Base-by-base conservation (phyloP, 2,888 invertebrate species). In the Yponomeuta cagnagella region DNA sequence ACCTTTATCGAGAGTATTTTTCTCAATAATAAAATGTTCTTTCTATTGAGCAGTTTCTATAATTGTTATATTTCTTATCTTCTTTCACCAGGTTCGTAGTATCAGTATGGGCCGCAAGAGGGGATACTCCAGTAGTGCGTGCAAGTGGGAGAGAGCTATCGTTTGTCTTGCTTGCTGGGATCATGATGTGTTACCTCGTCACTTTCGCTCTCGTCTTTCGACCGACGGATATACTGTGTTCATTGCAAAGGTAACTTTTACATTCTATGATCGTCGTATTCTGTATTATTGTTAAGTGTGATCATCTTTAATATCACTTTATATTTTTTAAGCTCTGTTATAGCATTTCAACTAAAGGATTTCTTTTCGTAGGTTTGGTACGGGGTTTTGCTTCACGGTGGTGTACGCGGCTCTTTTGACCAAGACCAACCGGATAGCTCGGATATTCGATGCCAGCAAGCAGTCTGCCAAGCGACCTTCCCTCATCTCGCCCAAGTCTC, bases 381-480 rank as follows among this genome's bases (percentile, higher is more conserved):
- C 98, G 0, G 98, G 98, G 1, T 96, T 98, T 82, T 98, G 98
- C 82, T 99, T 99, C 92, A 97, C 98, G 1, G 96, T 99, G 67
- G 98, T 99, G 71, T 99, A 99, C 88, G 98, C 98, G 0, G 98
- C 99, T 2, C 93, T 99, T 37, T 94, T 99, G 71, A 99, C 99
- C 31, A 99, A 99, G 93, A 99, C 99, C 8, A 99, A 99, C 89
- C 93, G 99, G 72, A 99, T 99, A 75, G 96, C 98, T 2, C 93
- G 99, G 71, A 99, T 99, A 82, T 97, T 99, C 85, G 97, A 97
- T 78, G 98, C 98, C 12, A 97, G 98, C 79, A 97, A 97, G 84
- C 96, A 96, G 76, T 97, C 98, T 63, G 98, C 98, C 10, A 96
- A 97, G 81, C 94, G 98, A 74, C 98, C 98, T 1, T 95, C 96